phyloP scores from a whole-genome alignment of 2,888 invertebrate genomes.

The Subacronicta megacephala region DNA sequence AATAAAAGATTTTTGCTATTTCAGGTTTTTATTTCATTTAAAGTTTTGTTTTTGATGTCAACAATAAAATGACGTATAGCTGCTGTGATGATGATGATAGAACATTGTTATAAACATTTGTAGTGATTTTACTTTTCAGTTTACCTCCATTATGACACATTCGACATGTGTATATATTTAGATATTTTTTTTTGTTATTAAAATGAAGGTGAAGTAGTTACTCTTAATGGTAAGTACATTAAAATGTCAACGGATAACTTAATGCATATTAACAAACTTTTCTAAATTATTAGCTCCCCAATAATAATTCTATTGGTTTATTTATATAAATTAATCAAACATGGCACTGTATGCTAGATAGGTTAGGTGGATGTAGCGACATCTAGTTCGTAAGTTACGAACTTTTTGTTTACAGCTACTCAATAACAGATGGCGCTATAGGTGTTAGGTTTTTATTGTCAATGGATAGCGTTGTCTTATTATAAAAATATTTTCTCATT shows the following conservation, averaged over 20 bases:
- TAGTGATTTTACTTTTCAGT: slow-evolving; percentile 18
- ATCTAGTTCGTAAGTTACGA: slow-evolving; percentile 44
- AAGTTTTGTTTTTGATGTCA: slow-evolving; percentile 78
- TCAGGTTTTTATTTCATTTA: slow-evolving; percentile 79
- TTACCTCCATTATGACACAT: slow-evolving; percentile 20
- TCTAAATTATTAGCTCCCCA: slow-evolving; percentile 31
- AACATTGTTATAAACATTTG: slow-evolving; percentile 38
- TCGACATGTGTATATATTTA: slow-evolving; percentile 29
- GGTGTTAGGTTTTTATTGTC: slow-evolving; percentile 34
- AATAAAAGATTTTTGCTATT: slow-evolving; percentile 79
- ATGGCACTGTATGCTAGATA: slow-evolving; percentile 68
- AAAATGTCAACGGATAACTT: slow-evolving; percentile 44
- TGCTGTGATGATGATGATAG: slow-evolving; percentile 49
- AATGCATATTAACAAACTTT: slow-evolving; percentile 42
- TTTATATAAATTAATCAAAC: slow-evolving; percentile 49
- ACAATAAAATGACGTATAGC: slow-evolving; percentile 70
- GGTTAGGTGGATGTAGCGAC: slow-evolving; percentile 44
- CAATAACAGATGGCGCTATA: slow-evolving; percentile 70
- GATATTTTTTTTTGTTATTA: slow-evolving; percentile 29
- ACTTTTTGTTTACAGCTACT: slow-evolving; percentile 50
- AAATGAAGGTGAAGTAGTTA: slow-evolving; percentile 27
- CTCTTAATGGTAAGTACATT: slow-evolving; percentile 46
- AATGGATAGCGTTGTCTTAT: slow-evolving; percentile 48
- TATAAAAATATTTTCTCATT: slow-evolving; percentile 64
- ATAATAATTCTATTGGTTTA: slow-evolving; percentile 43